Evolutionary conservation across 1,140 invertebrate species (phyloP).

Genomic region (Papilio xuthus): DNA sequence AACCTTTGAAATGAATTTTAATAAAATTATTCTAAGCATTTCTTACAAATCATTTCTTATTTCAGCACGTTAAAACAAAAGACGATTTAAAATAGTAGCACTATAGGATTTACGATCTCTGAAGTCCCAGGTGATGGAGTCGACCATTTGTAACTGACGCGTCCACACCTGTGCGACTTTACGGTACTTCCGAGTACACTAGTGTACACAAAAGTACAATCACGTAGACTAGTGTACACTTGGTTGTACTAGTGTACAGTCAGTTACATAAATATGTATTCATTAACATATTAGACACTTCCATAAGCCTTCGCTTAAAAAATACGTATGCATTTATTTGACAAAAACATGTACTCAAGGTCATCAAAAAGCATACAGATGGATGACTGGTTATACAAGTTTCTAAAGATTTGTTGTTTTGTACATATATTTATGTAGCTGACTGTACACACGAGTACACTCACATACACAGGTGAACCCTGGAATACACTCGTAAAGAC

Average conservation of each 20-base stretch:
- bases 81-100: background rate
- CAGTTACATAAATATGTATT: too few relatives aligned
- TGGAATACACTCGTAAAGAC: background rate
- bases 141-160: constrained; percentile 24
- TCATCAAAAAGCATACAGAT: too few relatives aligned
- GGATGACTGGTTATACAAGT: too few relatives aligned
- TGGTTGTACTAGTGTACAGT: too few relatives aligned
- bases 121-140: constrained; percentile 24
- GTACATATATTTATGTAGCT: too few relatives aligned
- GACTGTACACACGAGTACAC: background rate
- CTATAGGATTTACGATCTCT: constrained; percentile 8
- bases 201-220: background rate
- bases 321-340: too few relatives aligned
- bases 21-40: background rate
- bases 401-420: too few relatives aligned
- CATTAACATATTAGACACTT: too few relatives aligned
- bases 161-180: constrained; percentile 5
- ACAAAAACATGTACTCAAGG: too few relatives aligned
- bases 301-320: too few relatives aligned
- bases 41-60: background rate
- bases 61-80: constrained; percentile 10
- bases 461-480: background rate
- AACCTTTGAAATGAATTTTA: background rate
- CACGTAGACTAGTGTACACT: background rate
- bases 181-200: background rate